phyloP scores from a whole-genome alignment of 2,113 vertebrate genomes.

The Petrocephalus microphthalmus region DNA sequence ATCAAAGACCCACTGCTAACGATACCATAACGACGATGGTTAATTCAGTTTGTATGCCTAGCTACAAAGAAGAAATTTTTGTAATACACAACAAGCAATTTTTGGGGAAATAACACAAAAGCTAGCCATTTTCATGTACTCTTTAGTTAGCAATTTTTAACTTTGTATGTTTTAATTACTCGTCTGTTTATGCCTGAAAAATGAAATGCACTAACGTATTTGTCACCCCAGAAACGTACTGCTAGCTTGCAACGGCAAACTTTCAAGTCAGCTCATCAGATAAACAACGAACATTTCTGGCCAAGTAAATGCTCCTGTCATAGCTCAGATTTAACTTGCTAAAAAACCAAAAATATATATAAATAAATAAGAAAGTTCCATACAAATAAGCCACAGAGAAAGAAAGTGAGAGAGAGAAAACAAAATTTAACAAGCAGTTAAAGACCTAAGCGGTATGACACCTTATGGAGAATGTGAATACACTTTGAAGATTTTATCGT shows the following conservation, averaged over 20 bases:
- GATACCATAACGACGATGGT: neutral
- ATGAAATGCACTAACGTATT: neutral
- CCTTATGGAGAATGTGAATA: neutral
- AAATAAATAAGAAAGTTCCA: neutral
- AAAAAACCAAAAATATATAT: neutral
- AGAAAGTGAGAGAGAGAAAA: neutral
- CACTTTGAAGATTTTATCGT: neutral
- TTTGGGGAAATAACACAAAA: neutral
- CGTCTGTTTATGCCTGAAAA: neutral
- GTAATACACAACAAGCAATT: neutral
- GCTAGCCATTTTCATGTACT: neutral
- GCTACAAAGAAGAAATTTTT: neutral
- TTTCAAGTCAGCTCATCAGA: neutral
- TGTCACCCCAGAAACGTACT: neutral
- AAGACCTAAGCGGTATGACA: neutral
- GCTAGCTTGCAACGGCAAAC: neutral
- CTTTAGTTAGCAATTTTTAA: neutral
- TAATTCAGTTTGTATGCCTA: neutral
- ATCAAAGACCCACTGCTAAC: neutral
- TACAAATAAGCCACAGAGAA: neutral
- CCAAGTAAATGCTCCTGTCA: neutral
- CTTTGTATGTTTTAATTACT: neutral
- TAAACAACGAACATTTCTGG: neutral
- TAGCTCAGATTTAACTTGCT: slow-evolving; percentile 4
- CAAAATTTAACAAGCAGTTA: neutral